Percentiles rank a stretch among this genome's conserved stretches.
phyloP scores from a whole-genome alignment of 2,888 invertebrate genomes.

The Torymus tubicola region DNA sequence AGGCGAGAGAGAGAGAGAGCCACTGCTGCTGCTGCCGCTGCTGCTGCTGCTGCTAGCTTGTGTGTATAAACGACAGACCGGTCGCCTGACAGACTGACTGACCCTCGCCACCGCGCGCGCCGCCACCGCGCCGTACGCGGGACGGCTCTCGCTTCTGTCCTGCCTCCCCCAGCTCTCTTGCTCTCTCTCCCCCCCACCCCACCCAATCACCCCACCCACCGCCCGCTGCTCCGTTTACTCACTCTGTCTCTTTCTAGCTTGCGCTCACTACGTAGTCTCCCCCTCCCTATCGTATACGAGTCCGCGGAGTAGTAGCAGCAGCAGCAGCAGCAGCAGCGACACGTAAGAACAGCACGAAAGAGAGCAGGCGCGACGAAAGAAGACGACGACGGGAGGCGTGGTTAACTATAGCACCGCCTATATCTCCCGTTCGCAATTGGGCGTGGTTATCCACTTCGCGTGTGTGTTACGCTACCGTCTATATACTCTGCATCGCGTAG shows the following conservation, averaged over 20 bases:
- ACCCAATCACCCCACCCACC: slow-evolving; percentile 11
- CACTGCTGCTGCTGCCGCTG: slow-evolving; percentile 64
- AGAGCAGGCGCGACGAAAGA: slow-evolving; percentile 47
- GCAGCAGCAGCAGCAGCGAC: slow-evolving; percentile 69
- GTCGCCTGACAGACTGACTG: slow-evolving; percentile 76
- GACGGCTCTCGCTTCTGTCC: slow-evolving; percentile 59
- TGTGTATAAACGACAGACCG: slow-evolving; percentile 71
- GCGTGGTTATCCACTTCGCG: not conserved
- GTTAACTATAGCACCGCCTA: slow-evolving; percentile 61
- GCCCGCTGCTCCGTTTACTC: slow-evolving; percentile 8
- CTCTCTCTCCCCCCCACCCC: slow-evolving; percentile 25
- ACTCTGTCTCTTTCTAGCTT: not conserved
- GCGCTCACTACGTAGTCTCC: not conserved
- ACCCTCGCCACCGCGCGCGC: slow-evolving; percentile 34
- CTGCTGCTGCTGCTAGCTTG: slow-evolving; percentile 26
- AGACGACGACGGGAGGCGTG: slow-evolving; percentile 15
- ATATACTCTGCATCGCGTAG: slow-evolving; percentile 15
- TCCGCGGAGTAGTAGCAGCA: slow-evolving; percentile 68
- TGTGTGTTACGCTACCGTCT: not conserved
- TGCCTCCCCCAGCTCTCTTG: slow-evolving; percentile 59
- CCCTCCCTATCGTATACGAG: slow-evolving; percentile 45
- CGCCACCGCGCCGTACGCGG: slow-evolving; percentile 48
- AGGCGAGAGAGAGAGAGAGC: slow-evolving; percentile 63
- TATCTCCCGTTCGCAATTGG: no score
- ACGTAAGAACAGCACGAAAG: slow-evolving; percentile 68